These are phyloP conservation scores for Forpus xanthops DNA, from an alignment of 2,797 vertebrate genomes.

Conservation along the genomic window DNA sequence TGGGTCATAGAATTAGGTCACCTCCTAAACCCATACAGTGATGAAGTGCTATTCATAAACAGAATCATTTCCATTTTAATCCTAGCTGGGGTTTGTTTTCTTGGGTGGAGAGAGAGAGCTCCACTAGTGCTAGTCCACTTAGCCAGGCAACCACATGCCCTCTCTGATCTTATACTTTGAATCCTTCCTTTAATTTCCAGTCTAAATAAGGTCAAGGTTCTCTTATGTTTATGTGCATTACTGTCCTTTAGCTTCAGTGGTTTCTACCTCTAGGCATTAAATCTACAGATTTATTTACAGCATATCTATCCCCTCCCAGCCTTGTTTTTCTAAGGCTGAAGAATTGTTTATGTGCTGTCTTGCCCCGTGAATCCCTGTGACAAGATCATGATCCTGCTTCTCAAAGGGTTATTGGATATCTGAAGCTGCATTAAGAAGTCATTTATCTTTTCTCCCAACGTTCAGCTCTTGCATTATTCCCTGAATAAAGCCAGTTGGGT, in stretches of 20 bases:
- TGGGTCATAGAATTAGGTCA: not conserved
- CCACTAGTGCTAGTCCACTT: not conserved
- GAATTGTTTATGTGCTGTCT: not conserved
- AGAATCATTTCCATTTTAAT: not conserved
- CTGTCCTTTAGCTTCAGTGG: not conserved
- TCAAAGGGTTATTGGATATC: not conserved
- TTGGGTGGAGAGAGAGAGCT: not conserved
- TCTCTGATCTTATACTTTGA: not conserved
- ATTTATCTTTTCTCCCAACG: not conserved
- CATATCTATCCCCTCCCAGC: not conserved
- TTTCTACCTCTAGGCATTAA: not conserved
- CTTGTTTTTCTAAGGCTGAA: not conserved
- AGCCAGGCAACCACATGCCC: not conserved
- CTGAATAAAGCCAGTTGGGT: constrained; percentile 14
- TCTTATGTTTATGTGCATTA: not conserved
- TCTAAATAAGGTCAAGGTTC: not conserved
- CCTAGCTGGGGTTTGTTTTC: not conserved
- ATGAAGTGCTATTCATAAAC: not conserved
- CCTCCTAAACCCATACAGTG: not conserved
- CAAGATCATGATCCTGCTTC: not conserved
- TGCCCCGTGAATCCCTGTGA: not conserved
- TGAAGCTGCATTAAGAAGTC: constrained; percentile 16
- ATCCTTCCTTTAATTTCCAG: not conserved
- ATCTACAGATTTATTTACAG: not conserved
- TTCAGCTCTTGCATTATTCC: not conserved